These are phyloP conservation scores for Leptopilina drosophilae DNA, from an alignment of 2,888 invertebrate species.

Conservation along the genomic window DNA sequence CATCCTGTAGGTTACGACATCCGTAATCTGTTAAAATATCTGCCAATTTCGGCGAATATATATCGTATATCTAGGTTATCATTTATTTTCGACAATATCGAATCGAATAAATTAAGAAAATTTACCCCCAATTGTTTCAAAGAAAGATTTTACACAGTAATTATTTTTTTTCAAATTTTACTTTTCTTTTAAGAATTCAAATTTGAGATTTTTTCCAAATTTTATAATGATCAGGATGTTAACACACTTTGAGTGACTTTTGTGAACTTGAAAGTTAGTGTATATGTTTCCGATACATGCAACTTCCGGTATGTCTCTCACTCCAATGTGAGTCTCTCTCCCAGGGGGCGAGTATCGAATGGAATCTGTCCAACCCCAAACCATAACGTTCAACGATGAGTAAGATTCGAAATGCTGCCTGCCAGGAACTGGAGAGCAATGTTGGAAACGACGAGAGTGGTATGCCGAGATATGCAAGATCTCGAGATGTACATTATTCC, in stretches of 20 bases:
- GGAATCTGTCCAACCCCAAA: constrained; percentile 59
- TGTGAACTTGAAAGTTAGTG: constrained; percentile 3
- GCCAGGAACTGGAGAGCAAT: constrained; percentile 64
- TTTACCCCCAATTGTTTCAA: too few species aligned
- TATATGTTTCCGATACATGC: constrained; percentile 29
- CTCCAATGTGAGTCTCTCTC: constrained; percentile 51
- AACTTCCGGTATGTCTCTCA: constrained; percentile 52
- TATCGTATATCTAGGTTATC: not conserved
- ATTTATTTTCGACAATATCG: constrained; percentile 10
- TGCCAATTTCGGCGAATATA: not conserved
- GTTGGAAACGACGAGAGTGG: constrained; percentile 69
- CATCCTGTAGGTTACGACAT: constrained; percentile 39
- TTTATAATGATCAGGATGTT: not conserved
- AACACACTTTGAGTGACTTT: not conserved
- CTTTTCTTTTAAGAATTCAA: too few species aligned
- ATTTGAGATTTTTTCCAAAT: too few species aligned
- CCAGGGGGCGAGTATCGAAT: constrained; percentile 54
- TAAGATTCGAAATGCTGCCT: constrained; percentile 56
- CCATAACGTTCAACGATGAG: constrained; percentile 49
- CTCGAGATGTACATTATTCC: constrained; percentile 58
- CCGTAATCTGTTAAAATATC: constrained; percentile 14
- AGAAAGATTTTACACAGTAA: too few species aligned
- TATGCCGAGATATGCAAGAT: constrained; percentile 71
- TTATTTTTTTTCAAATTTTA: too few species aligned
- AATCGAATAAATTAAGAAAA: not conserved